A percentile compares a stretch with the other conserved stretches of the same genome.
phyloP scores from a whole-genome alignment of 2,888 invertebrate genomes.

The Ormyrus thymus region DNA sequence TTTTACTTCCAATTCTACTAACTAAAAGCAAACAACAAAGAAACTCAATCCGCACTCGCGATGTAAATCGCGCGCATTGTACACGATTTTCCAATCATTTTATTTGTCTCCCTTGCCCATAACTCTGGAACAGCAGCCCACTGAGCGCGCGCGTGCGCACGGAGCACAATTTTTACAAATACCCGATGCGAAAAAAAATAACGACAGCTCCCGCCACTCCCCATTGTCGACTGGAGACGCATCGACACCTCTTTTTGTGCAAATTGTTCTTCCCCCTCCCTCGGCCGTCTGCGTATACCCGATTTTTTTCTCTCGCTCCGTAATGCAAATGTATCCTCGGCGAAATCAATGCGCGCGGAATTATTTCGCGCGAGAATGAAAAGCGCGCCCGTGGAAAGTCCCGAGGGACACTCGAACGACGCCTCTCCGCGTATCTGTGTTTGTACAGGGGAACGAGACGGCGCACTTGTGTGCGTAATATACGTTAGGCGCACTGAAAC shows the following conservation, averaged over 20 bases:
- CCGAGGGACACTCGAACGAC: conserved; percentile 6
- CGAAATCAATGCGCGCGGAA: conserved; percentile 37
- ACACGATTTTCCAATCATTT: conserved; percentile 32
- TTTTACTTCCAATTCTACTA: too few species aligned
- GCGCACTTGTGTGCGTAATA: background rate
- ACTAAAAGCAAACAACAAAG: background rate
- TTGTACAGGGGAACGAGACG: background rate
- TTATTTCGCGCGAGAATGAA: conserved; percentile 32
- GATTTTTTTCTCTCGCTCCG: background rate
- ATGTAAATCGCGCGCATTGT: background rate
- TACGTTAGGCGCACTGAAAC: conserved; percentile 42
- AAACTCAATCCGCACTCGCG: conserved; percentile 5
- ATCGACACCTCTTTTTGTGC: conserved; percentile 33
- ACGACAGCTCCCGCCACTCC: conserved; percentile 6
- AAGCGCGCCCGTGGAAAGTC: conserved; percentile 1
- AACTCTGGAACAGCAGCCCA: too few species aligned
- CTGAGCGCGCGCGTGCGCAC: too few species aligned
- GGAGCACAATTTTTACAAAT: conserved; percentile 8
- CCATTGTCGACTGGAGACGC: conserved; percentile 8
- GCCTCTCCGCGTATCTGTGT: background rate
- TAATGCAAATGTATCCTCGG: conserved; percentile 2
- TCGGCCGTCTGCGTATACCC: background rate
- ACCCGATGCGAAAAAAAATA: background rate
- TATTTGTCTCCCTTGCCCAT: background rate
- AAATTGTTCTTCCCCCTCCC: conserved; percentile 26